A percentile compares a stretch with the other conserved stretches of the same genome.
These are phyloP conservation scores for Corbicula japonica DNA, from an alignment of 2,888 invertebrate genomes.

Conservation along the genomic window DNA sequence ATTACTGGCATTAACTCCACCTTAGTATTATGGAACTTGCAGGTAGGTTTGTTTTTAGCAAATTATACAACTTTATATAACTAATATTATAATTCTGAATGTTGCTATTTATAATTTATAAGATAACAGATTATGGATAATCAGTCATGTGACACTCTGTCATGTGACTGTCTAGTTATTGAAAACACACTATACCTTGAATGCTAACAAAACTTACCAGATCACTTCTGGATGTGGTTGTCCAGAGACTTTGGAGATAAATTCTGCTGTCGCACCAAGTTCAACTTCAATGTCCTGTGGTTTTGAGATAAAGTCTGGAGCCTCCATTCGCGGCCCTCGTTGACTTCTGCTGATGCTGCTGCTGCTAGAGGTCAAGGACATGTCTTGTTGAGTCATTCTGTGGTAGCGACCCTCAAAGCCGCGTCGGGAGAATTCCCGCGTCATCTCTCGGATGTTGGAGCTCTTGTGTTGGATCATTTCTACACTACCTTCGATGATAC, in stretches of 20 bases:
- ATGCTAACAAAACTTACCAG: slow-evolving; percentile 85
- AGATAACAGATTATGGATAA: no score
- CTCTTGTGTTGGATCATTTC: slow-evolving; percentile 76
- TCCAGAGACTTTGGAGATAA: slow-evolving; percentile 79
- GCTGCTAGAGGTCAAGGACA: slow-evolving; percentile 50
- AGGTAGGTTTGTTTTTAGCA: no score
- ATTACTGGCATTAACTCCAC: no score
- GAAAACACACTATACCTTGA: no score
- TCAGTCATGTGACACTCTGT: no score
- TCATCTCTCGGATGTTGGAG: slow-evolving; percentile 68
- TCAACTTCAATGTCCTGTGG: slow-evolving; percentile 76
- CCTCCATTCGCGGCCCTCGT: slow-evolving; percentile 47
- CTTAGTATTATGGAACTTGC: no score
- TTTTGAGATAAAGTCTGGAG: slow-evolving; percentile 59
- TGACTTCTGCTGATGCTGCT: slow-evolving; percentile 8
- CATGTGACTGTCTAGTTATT: no score
- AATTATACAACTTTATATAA: no score
- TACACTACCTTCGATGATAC: slow-evolving; percentile 91
- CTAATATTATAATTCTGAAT: no score
- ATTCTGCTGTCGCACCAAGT: slow-evolving; percentile 78
- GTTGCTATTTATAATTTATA: no score
- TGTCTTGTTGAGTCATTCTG: slow-evolving; percentile 63
- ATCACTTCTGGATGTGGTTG: slow-evolving; percentile 77
- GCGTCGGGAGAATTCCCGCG: slow-evolving; percentile 69
- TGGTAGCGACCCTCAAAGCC: slow-evolving; percentile 79